phyloP scores from a whole-genome alignment of 2,113 vertebrate genomes.

The Silurus asotus region DNA sequence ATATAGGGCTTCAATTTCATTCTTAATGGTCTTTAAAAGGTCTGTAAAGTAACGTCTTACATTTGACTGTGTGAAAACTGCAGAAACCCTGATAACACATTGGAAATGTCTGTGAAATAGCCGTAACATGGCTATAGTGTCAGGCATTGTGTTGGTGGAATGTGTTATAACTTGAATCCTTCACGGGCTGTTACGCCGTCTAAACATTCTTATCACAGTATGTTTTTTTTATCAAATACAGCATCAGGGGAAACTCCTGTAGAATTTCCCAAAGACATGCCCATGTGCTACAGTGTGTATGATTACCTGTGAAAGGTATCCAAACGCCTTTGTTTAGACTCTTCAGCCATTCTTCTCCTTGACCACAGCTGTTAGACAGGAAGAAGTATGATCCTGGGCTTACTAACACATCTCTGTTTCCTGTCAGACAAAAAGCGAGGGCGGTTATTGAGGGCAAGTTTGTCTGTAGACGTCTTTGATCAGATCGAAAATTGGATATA shows the following conservation, averaged over 20 bases:
- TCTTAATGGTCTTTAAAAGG: too few relatives aligned
- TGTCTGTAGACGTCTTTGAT: not conserved
- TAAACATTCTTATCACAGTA: not conserved
- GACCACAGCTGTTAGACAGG: constrained; percentile 75
- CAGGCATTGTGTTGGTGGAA: constrained; percentile 14
- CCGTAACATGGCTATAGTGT: constrained; percentile 19
- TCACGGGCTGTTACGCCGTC: not conserved
- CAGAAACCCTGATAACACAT: not conserved
- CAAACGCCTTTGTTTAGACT: constrained; percentile 76
- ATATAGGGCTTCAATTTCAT: too few relatives aligned
- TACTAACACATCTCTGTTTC: constrained; percentile 75
- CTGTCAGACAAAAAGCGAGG: constrained; percentile 30
- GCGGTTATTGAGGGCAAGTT: not conserved
- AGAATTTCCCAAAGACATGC: constrained; percentile 28
- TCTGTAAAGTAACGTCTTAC: too few relatives aligned
- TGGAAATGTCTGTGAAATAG: constrained; percentile 32
- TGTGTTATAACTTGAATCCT: constrained; percentile 26
- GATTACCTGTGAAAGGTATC: constrained; percentile 77
- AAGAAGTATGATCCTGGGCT: constrained; percentile 78
- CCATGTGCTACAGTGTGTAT: not conserved
- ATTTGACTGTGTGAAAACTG: too few relatives aligned
- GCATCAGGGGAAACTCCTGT: not conserved
- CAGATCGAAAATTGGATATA: not conserved
- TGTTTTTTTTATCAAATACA: not conserved
- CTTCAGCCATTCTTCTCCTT: constrained; percentile 77